Percentiles rank a stretch among this genome's conserved stretches.
Conservation (phyloP, 2,113 vertebrate genomes). For the Astatoreochromis straeleni region DNA sequence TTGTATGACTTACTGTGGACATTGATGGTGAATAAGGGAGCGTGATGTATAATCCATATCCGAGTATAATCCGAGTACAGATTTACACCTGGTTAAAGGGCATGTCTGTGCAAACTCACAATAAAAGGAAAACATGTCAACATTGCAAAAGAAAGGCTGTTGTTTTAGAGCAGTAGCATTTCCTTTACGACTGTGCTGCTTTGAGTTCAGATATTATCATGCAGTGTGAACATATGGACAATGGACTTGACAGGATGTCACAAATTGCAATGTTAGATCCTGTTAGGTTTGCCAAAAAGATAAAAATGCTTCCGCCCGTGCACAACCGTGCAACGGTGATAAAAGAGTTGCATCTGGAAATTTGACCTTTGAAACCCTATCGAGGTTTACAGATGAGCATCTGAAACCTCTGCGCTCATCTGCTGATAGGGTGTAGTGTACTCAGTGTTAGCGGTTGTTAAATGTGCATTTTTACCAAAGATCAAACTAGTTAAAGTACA, state of each 20-base stretch:
- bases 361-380: slow-evolving; percentile 8
- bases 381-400: background rate
- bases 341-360: background rate
- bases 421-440: background rate
- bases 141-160: background rate
- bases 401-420: background rate
- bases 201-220: background rate
- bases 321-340: background rate
- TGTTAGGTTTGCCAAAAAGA: background rate
- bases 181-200: background rate
- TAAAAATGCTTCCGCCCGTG: background rate
- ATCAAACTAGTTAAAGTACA: background rate
- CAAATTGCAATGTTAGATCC: background rate
- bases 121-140: background rate
- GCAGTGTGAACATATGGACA: background rate
- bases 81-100: background rate
- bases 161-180: background rate
- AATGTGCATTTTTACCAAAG: background rate
- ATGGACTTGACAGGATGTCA: background rate
- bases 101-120: background rate
- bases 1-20: background rate
- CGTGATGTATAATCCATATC: background rate
- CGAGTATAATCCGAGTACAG: background rate
- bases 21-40: background rate
- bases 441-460: background rate